phyloP scores from a whole-genome alignment of 1,140 invertebrate genomes.

The Halictus rubicundus region DNA sequence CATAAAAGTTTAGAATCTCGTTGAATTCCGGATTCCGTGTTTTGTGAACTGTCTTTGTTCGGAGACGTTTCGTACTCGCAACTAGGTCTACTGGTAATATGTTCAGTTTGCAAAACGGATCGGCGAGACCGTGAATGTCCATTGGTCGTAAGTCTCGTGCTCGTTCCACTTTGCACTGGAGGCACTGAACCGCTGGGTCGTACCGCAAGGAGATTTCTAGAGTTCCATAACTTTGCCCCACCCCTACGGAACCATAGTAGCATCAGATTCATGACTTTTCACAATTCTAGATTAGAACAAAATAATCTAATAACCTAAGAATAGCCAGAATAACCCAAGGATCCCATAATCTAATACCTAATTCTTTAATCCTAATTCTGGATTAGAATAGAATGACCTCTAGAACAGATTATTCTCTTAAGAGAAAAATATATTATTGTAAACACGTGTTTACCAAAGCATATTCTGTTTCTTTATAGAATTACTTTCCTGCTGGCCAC shows the following conservation, averaged over 20 bases:
- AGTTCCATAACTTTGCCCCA: slow-evolving; percentile 77
- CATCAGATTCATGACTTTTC: neutral
- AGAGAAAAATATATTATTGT: no score
- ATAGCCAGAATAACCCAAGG: no score
- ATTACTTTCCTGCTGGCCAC: no score
- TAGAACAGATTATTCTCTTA: no score
- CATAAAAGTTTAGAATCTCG: slow-evolving; percentile 94
- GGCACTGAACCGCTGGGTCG: slow-evolving; percentile 86
- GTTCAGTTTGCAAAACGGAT: slow-evolving; percentile 95
- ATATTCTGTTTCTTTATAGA: neutral
- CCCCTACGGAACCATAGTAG: slow-evolving; percentile 41
- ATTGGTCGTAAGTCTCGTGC: slow-evolving; percentile 89
- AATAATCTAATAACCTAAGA: no score
- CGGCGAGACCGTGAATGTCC: slow-evolving; percentile 94
- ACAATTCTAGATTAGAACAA: no score
- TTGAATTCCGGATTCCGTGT: slow-evolving; percentile 97
- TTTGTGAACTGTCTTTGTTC: slow-evolving; percentile 94
- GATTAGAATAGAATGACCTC: no score
- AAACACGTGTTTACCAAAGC: no score
- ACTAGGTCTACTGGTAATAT: slow-evolving; percentile 87
- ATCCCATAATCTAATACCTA: no score
- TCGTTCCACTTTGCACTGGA: slow-evolving; percentile 90
- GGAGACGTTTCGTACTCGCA: slow-evolving; percentile 86
- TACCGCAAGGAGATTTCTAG: slow-evolving; percentile 91
- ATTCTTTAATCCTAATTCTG: no score